Conservation (phyloP, 2,113 vertebrate species). For the Ophthalmolycus amberensis region DNA sequence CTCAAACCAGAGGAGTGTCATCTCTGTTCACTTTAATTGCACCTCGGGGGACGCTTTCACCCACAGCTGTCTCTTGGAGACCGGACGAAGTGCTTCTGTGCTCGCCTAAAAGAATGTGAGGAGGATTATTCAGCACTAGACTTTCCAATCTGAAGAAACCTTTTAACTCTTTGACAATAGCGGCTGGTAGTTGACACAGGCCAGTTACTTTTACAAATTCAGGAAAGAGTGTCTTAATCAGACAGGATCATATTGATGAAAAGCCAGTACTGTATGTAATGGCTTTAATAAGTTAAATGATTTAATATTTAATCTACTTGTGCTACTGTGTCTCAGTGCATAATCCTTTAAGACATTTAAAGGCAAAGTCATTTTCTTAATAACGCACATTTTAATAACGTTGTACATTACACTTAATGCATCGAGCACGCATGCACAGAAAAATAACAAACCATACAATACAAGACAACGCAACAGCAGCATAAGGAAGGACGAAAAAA, state of each 20-base stretch:
- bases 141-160: not conserved
- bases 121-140: not conserved
- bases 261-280: not conserved
- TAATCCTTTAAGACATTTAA: not conserved
- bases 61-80: conserved; percentile 32
- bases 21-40: conserved; percentile 55
- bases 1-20: conserved; percentile 16
- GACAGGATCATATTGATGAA: not conserved
- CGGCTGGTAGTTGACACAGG: not conserved
- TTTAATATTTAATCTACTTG: not conserved
- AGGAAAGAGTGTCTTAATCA: not conserved
- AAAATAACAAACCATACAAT: not conserved
- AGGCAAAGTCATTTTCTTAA: not conserved
- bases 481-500: not conserved
- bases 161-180: not conserved
- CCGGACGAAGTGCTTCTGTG: conserved; percentile 17
- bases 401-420: not conserved
- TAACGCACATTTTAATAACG: not conserved
- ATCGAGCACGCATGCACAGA: not conserved
- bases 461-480: not conserved
- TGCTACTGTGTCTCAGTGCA: not conserved
- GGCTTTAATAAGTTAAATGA: not conserved
- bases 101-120: conserved; percentile 26
- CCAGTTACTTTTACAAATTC: not conserved
- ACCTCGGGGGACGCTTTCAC: conserved; percentile 24